Conservation (phyloP, 2,113 vertebrate species). For the Aramus guarauna region DNA sequence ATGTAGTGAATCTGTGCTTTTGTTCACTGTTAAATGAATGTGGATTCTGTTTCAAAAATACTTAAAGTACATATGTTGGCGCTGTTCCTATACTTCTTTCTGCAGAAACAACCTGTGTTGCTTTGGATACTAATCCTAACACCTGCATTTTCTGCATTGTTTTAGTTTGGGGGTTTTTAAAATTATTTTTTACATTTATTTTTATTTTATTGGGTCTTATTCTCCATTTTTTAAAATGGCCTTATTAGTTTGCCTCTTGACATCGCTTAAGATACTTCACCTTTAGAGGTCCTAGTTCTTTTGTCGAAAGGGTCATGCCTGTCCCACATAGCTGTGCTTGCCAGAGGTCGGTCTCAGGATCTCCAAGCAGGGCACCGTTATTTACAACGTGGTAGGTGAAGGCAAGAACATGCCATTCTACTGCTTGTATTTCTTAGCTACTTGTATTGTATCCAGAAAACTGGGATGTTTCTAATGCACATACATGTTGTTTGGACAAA, state of each 20-base stretch:
- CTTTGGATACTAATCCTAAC: not conserved
- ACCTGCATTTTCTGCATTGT: not conserved
- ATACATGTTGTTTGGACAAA: not conserved
- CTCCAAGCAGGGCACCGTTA: not conserved
- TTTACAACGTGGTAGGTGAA: not conserved
- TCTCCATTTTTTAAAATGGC: not conserved
- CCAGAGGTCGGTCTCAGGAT: not conserved
- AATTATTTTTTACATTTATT: not conserved
- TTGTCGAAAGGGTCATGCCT: not conserved
- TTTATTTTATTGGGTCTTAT: not conserved
- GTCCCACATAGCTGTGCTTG: not conserved
- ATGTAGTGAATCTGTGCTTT: not conserved
- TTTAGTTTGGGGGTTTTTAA: accelerated
- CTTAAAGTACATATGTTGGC: not conserved
- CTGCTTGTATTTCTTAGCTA: not conserved
- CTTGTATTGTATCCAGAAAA: not conserved
- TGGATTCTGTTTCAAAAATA: not conserved
- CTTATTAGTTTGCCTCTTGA: not conserved
- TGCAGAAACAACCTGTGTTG: not conserved
- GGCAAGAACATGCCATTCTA: not conserved
- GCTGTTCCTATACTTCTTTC: not conserved
- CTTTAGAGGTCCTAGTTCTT: not conserved
- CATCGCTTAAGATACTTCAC: not conserved
- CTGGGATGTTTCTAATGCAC: not conserved
- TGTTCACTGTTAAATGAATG: not conserved